Conservation (phyloP, 2,113 vertebrate genomes). For the Caretta caretta region DNA sequence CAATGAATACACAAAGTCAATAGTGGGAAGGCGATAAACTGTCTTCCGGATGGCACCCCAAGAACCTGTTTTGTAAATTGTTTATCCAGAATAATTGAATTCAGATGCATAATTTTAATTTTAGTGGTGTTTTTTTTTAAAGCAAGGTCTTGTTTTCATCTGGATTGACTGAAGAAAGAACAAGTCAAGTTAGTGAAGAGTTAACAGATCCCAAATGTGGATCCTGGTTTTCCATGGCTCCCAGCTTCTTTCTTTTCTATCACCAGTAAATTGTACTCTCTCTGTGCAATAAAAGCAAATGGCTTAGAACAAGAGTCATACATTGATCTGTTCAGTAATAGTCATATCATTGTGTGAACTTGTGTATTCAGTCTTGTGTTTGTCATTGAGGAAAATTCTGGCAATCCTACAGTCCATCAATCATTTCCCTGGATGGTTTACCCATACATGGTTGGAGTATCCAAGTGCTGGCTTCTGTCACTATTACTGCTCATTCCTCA, state of each 20-base stretch:
- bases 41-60: background rate
- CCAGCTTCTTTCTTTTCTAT: background rate
- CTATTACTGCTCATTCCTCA: background rate
- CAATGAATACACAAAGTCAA: background rate
- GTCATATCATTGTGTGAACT: background rate
- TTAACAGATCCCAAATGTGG: background rate
- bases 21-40: background rate
- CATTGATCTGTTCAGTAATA: fast-evolving
- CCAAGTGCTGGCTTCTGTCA: background rate
- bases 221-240: fast-evolving
- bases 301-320: background rate
- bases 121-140: background rate
- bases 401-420: background rate
- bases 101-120: background rate
- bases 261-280: background rate
- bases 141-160: background rate
- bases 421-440: background rate
- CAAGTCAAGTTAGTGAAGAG: background rate
- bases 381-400: background rate
- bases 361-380: background rate
- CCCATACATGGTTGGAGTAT: background rate
- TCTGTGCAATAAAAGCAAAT: background rate
- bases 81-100: background rate
- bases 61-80: background rate
- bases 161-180: fast-evolving